phyloP scores from a whole-genome alignment of 1,140 invertebrate genomes.

The Panagrolaimus sp. region DNA sequence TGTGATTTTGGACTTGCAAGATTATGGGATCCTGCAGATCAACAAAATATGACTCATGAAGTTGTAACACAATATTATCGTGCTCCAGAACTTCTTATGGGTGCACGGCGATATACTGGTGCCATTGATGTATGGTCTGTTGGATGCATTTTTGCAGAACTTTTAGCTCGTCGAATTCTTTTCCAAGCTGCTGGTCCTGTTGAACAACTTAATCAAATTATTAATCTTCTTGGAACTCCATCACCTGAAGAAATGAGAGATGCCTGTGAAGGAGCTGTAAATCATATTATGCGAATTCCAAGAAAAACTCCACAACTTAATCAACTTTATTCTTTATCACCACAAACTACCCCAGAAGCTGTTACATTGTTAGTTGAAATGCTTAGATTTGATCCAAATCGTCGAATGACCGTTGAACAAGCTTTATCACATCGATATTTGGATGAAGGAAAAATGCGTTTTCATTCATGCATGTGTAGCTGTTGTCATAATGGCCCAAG shows the following conservation, averaged over 20 bases:
- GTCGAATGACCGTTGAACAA: conserved; percentile 84
- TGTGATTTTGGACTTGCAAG: conserved; percentile 93
- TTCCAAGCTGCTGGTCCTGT: conserved; percentile 93
- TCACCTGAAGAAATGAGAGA: conserved; percentile 83
- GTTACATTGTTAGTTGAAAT: conserved; percentile 22
- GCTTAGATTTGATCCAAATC: conserved; percentile 59
- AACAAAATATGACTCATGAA: conserved; percentile 94
- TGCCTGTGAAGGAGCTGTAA: conserved; percentile 87
- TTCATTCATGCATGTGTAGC: conserved; percentile 99
- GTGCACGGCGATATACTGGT: conserved; percentile 63
- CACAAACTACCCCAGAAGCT: conserved; percentile 16
- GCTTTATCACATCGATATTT: conserved; percentile 91
- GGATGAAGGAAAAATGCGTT: conserved; percentile 89
- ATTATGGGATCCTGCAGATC: conserved; percentile 80
- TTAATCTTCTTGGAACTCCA: conserved; percentile 92
- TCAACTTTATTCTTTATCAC: conserved; percentile 26
- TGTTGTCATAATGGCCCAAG: conserved; percentile 75
- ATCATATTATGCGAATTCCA: conserved; percentile 81
- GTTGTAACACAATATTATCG: conserved; percentile 82
- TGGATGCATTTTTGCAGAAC: conserved; percentile 97
- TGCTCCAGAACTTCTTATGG: conserved; percentile 63
- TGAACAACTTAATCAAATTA: conserved; percentile 92
- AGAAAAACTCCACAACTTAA: conserved; percentile 66
- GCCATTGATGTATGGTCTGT: conserved; percentile 97
- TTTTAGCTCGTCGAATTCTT: conserved; percentile 84